phyloP scores from a whole-genome alignment of 92 coral and sea anemone genomes.

The Palythoa grandis region DNA sequence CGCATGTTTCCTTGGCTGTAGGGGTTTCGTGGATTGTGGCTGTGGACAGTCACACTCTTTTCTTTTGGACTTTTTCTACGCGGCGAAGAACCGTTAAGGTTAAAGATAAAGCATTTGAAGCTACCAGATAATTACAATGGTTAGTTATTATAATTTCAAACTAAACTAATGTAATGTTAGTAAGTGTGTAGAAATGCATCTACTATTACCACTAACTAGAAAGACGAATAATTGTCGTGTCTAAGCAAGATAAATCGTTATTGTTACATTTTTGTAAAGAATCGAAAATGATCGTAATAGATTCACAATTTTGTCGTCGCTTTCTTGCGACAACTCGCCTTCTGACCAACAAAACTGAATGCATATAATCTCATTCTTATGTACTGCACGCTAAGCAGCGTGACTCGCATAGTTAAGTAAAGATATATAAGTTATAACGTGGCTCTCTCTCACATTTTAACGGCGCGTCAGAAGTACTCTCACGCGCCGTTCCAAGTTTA shows the following conservation, averaged over 20 bases:
- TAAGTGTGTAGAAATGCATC: slow-evolving; percentile 4
- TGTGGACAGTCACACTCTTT: slow-evolving; percentile 58
- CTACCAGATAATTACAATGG: slow-evolving; percentile 54
- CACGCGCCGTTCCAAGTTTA: not conserved
- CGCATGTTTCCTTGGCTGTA: slow-evolving; percentile 16
- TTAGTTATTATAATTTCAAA: slow-evolving; percentile 14
- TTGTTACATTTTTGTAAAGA: slow-evolving; percentile 41
- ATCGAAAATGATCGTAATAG: slow-evolving; percentile 6
- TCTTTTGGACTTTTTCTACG: slow-evolving; percentile 60
- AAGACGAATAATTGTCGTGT: not conserved
- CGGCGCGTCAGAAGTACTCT: not conserved
- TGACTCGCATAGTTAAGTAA: not conserved
- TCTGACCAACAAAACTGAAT: not conserved
- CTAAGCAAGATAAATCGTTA: not conserved
- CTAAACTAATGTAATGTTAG: slow-evolving; percentile 5
- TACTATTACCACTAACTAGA: not conserved
- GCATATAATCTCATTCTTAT: not conserved
- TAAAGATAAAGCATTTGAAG: slow-evolving; percentile 52
- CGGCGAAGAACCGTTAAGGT: slow-evolving; percentile 62
- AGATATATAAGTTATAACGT: not conserved
- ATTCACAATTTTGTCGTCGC: not conserved
- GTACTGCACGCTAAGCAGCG: not conserved
- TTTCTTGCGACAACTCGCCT: not conserved
- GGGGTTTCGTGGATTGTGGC: slow-evolving; percentile 65
- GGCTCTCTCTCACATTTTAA: not conserved